Conservation (phyloP, 2,113 vertebrate species). For the Atrichornis clamosus region DNA sequence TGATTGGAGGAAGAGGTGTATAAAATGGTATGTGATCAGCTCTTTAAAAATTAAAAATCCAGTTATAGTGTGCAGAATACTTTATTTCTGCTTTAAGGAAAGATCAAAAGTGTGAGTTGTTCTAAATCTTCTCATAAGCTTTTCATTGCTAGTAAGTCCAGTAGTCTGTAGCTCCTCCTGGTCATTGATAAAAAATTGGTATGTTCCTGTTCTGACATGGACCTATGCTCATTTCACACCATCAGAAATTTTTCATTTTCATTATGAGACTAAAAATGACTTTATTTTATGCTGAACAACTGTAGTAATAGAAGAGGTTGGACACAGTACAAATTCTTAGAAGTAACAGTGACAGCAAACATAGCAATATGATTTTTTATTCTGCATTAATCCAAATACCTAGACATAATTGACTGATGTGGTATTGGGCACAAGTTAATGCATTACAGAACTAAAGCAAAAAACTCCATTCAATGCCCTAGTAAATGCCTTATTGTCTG, state of each 20-base stretch:
- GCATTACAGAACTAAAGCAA: background rate
- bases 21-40: background rate
- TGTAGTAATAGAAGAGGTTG: background rate
- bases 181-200: background rate
- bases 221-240: fast-evolving
- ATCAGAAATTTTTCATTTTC: background rate
- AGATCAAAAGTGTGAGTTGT: background rate
- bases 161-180: background rate
- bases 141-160: background rate
- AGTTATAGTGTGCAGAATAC: background rate
- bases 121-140: background rate
- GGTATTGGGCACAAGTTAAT: background rate
- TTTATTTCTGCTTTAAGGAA: background rate
- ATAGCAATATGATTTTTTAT: background rate
- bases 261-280: background rate
- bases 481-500: background rate
- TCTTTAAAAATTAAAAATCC: background rate
- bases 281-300: background rate
- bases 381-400: background rate
- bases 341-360: background rate
- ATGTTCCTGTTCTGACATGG: background rate
- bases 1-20: fast-evolving
- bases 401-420: background rate
- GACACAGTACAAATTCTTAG: background rate
- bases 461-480: background rate